Evolutionary conservation across 2,113 vertebrate species (phyloP), one percentile per base, ranked within the genome.

Genomic region (Eretmodus cyanostictus): DNA sequence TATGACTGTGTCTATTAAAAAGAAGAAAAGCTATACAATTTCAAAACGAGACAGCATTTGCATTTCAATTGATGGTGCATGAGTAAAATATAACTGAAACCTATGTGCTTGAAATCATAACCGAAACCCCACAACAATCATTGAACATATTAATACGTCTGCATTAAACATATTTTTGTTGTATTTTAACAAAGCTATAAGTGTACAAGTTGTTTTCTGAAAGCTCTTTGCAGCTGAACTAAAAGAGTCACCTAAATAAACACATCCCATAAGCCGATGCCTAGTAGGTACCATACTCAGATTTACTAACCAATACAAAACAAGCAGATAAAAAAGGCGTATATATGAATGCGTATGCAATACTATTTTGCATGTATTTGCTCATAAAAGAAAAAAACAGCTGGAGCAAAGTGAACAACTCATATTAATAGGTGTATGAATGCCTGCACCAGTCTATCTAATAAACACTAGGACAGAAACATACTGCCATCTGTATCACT

Each of bases 321-420:
- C 22, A 47, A 47, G 14, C 2, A 47, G n/a, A 27, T 27, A 1
- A 45, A 1, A 76, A 42, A 47, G 5, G 2, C 0, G 0, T 7
- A 45, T 76, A 47, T 76, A 76, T 19, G 40, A 42, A 73, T 73
- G 5, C 5, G 47, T 76, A 49, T 12, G 24, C 7, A 49, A 49
- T 49, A 17, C 2, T 49, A 76, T 29, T 3, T 47, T 76, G 16
- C 71, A 76, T 3, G 42, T 12, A 49, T 29, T 76, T 47, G 24
- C 40, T 76, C 13, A 47, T 47, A 47, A 76, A 76, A 38, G 34
- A 38, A 66, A 78, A 29, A 78, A 49, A 49, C 45, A 76, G 10
- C 16, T 78, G 24, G 24, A 31, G 9, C 27, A 78, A 49, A 78
- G 45, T 49, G 45, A 78, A 49, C 71, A 78, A 19, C 27, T 31